A percentile compares a stretch with the other conserved stretches of the same genome.
Conservation (phyloP, 2,113 vertebrate genomes). For the Calidris pugnax region DNA sequence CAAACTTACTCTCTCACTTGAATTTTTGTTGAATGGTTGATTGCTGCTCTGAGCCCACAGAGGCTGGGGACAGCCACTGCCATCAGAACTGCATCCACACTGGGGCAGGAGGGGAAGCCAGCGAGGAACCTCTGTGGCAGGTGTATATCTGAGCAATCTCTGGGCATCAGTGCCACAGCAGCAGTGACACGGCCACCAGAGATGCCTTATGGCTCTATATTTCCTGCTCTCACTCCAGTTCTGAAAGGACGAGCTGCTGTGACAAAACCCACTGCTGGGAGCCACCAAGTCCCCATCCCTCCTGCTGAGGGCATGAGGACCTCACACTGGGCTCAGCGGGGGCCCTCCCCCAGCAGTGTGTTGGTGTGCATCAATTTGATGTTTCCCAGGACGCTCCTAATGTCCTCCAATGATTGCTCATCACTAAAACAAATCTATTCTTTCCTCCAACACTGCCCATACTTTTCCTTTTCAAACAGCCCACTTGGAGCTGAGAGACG, state of each 20-base stretch:
- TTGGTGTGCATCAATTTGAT: neutral
- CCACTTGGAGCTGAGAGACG: neutral
- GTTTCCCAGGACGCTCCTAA: neutral
- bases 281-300: neutral
- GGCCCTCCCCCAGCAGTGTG: neutral
- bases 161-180: rapidly evolving
- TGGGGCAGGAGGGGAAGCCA: neutral
- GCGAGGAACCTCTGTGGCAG: neutral
- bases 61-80: neutral
- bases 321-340: neutral
- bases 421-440: neutral
- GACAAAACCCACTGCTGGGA: neutral
- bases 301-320: neutral
- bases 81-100: neutral
- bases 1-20: neutral
- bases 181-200: neutral
- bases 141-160: neutral
- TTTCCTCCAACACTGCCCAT: neutral
- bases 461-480: neutral
- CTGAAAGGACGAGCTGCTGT: neutral
- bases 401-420: neutral
- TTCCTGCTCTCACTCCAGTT: neutral
- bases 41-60: neutral
- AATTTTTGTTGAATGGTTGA: neutral
- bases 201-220: neutral